A percentile compares a stretch with the other conserved stretches of the same genome.
Evolutionary conservation across 2,797 vertebrate species (phyloP).

Genomic region (Lagodon rhomboides): DNA sequence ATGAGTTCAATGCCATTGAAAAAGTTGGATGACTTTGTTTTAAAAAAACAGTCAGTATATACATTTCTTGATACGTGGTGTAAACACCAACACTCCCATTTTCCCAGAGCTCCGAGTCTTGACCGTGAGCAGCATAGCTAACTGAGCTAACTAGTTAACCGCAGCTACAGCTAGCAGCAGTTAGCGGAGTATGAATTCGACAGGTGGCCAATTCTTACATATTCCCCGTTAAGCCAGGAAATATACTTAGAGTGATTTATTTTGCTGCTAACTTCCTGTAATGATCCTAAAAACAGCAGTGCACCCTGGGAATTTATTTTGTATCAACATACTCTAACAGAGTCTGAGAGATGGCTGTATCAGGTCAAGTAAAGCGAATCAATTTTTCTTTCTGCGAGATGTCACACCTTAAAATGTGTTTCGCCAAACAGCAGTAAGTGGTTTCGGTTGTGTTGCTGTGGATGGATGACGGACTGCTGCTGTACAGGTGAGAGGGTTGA

Average conservation of each 20-base stretch:
- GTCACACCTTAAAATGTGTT: neutral
- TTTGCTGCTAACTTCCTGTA: neutral
- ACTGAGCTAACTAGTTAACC: too few species aligned
- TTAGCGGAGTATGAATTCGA: too few species aligned
- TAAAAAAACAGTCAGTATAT: too few species aligned
- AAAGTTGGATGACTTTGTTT: too few species aligned
- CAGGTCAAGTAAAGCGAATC: neutral
- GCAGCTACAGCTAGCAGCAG: too few species aligned
- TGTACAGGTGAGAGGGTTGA: slow-evolving; percentile 31
- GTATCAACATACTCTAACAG: neutral
- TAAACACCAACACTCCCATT: too few species aligned
- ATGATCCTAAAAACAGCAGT: neutral
- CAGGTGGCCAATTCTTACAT: too few species aligned
- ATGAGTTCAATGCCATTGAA: too few species aligned
- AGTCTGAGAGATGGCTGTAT: neutral
- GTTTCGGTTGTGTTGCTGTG: neutral
- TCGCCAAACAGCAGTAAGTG: neutral
- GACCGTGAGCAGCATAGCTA: too few species aligned
- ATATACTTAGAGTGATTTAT: neutral
- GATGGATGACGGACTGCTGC: slow-evolving; percentile 16
- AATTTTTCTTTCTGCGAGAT: neutral
- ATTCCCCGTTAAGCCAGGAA: neutral
- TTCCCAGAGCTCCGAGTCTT: too few species aligned
- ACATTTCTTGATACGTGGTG: too few species aligned
- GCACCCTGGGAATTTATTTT: neutral